Percentiles rank a stretch among this genome's conserved stretches.
These are phyloP conservation scores for Empis stercorea DNA, from an alignment of 2,888 invertebrate genomes.

Conservation along the genomic window DNA sequence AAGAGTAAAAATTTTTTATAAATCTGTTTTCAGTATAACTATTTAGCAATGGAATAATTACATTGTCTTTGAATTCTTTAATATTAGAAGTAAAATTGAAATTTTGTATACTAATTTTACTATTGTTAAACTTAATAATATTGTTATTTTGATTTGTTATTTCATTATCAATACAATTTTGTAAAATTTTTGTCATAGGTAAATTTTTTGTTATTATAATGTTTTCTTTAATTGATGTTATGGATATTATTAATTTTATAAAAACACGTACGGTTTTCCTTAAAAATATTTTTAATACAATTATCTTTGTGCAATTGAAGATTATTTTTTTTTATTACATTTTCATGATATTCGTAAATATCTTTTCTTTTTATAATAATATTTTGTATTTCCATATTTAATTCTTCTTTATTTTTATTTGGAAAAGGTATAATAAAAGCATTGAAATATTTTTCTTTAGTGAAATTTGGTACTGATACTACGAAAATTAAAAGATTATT, in stretches of 20 bases:
- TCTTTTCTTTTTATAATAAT: not conserved
- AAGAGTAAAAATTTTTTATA: not conserved
- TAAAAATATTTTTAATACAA: too few species aligned
- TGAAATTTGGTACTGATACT: not conserved
- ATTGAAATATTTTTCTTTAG: not conserved
- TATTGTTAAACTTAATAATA: not conserved
- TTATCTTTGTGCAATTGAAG: too few species aligned
- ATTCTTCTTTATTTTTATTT: not conserved
- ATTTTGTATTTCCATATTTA: too few species aligned
- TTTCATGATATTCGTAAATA: not conserved
- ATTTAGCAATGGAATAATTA: not conserved
- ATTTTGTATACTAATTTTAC: not conserved
- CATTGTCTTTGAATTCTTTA: not conserved
- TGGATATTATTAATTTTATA: not conserved
- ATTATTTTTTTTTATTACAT: not conserved
- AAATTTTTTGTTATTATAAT: not conserved
- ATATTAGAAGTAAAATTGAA: not conserved
- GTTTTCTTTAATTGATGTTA: not conserved
- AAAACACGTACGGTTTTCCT: not conserved
- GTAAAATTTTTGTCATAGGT: not conserved
- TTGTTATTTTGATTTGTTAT: not conserved
- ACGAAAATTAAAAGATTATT: too few species aligned
- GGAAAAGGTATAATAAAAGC: not conserved
- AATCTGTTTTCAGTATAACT: not conserved
- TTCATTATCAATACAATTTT: not conserved